Base-by-base conservation (phyloP, 2,113 vertebrate genomes). In the Glaucidium brasilianum region DNA sequence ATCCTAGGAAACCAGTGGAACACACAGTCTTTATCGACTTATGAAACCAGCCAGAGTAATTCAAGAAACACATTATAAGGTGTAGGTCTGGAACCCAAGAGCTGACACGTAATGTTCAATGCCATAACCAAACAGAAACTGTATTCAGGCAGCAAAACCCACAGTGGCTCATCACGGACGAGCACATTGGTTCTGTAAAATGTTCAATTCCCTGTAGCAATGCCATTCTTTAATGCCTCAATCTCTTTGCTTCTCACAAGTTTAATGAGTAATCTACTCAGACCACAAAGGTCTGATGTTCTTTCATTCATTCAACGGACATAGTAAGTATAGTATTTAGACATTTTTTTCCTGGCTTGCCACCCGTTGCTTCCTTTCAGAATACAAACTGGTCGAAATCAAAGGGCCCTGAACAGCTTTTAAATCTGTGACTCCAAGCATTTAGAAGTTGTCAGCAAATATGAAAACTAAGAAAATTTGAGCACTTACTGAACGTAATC, bases 21-120 rank as follows among this genome's bases (percentile, higher is more conserved):
- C 26, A 56, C 3, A 1, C 11, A 55, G 14, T 5, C 39, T 29
- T 18, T 49, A 80, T 9, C 49, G 23, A 66, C 52, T 71, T 85
- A 47, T 73, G 5, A 67, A 81, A 77, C 11, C 2, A 43, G 25
- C 3, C 21, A 39, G 34, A 67, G 49, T 26, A 75, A 53, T 72
- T 85, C 37, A 63, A 45, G 52, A 50, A 79, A 34, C 9, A 4
- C 6, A 22, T 27, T 34, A 4, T 26, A 58, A 77, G 27, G 43
- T 6, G 2, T 47, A 21, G 10, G 10, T 64, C 52, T 92, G 49
- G 56, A 66, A 49, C 1, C 1, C 0, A 2, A 68, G 32, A 69
- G 12, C 41, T 84, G 55, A 43, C 12, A 7, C 11, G 11, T 21
- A 85, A n/a, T 2, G 0, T n/a, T 41, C 34, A 11, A 10, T 25